Conservation (phyloP, 2,797 vertebrate species). For the Orestias chungarensis region DNA sequence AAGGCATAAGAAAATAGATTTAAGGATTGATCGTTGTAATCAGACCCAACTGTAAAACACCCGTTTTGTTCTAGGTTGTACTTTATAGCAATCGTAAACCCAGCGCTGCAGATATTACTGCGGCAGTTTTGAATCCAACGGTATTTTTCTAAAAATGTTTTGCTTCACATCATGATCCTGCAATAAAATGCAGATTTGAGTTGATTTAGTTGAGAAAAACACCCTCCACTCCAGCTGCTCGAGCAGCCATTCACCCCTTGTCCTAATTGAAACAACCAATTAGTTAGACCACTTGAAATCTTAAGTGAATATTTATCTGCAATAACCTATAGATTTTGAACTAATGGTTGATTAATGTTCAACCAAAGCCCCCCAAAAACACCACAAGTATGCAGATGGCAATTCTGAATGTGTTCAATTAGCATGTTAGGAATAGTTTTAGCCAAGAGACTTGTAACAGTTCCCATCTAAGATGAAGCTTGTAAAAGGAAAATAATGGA, state of each 20-base stretch:
- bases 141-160: not conserved
- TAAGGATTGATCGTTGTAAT: not conserved
- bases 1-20: not conserved
- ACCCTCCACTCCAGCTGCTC: not conserved
- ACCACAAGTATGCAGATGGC: not conserved
- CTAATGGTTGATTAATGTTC: not conserved
- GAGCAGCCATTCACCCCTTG: not conserved
- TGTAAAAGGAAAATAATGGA: not conserved
- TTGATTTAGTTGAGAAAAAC: not conserved
- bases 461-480: not conserved
- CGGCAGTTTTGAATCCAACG: not conserved
- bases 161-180: not conserved
- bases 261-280: constrained; percentile 1
- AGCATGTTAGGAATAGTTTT: constrained; percentile 2
- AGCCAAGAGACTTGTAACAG: not conserved
- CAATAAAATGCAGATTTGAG: not conserved
- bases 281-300: constrained; percentile 7
- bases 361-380: not conserved
- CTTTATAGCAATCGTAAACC: not conserved
- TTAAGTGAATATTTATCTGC: not conserved
- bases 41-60: not conserved
- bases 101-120: not conserved
- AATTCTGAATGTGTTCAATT: not conserved
- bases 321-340: constrained; percentile 11
- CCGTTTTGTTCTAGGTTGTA: not conserved